Base-by-base conservation (phyloP, 2,888 invertebrate genomes). In the Drepanosiphum platanoidis region DNA sequence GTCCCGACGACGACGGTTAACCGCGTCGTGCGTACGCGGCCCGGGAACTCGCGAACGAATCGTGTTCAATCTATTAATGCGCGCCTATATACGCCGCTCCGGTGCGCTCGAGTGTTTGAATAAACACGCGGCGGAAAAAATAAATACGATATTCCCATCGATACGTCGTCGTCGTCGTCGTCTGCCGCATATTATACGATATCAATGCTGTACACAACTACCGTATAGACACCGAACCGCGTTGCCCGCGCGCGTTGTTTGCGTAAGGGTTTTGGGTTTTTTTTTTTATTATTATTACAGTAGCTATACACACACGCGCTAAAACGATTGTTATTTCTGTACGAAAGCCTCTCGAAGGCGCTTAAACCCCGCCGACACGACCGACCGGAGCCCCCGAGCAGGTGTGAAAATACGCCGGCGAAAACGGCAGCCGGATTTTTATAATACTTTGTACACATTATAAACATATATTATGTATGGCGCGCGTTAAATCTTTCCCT, bases 391-490 rank as follows among this genome's bases (percentile, higher is more conserved):
- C 32, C 64, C 27, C 1, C 42, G n/a, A 7, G 66, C 66, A 83
- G 74, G 72, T 66, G 83, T 66, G 46, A 83, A 46, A 64, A 46
- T 22, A 75, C 83, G 32, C 15, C 34, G 58, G 71, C 71, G 58
- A 22, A 36, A 81, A 22, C 52, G 22, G 58, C 27, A 46, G 64
- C 66, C 18, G 66, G 74, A 74, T 83, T 83, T 66, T 30, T n/a
- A 22, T 36, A 74, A 36, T 71, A 81, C 70, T 58, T 81, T 52
- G 11, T 52, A 36, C 30, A 70, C 80, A 70, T 34, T 1, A 3
- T 66, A 42, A 7, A 42, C 11, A 42, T 11, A 42, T 11, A 11
- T 42, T 11, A 42, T 11, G 13, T 27, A 3, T 3, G 9, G 22
- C 36, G 27, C 27, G 34, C 52, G 52, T 52, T 15, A 1, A 32